These are phyloP conservation scores for Hyalella azteca DNA, from an alignment of 2,888 invertebrate genomes.

Conservation along the genomic window DNA sequence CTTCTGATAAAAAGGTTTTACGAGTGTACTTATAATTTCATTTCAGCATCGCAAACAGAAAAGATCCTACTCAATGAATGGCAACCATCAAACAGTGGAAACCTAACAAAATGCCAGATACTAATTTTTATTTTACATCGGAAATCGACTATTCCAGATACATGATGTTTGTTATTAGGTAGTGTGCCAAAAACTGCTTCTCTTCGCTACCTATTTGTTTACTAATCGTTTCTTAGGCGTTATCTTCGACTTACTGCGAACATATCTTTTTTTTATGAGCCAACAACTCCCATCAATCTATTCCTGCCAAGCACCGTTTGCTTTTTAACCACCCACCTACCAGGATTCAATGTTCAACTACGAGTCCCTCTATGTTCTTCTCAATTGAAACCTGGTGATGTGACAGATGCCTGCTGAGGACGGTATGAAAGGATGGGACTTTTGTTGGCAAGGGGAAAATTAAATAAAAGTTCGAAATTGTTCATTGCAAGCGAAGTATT, in stretches of 20 bases:
- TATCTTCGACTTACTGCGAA: not conserved
- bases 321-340: not conserved
- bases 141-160: too few species aligned
- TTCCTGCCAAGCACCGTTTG: not conserved
- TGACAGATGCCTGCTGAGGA: not conserved
- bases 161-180: too few species aligned
- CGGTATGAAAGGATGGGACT: not conserved
- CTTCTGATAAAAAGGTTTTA: too few species aligned
- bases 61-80: too few species aligned
- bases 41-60: too few species aligned
- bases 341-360: not conserved
- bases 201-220: not conserved
- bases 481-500: too few species aligned
- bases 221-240: not conserved
- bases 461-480: too few species aligned
- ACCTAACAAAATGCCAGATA: too few species aligned
- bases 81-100: too few species aligned
- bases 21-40: too few species aligned
- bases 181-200: not conserved
- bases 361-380: not conserved
- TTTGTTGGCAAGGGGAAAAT: too few species aligned
- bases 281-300: not conserved
- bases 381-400: conserved; percentile 4
- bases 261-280: not conserved
- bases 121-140: too few species aligned